Evolutionary conservation across 37 sponge, comb jelly and placozoan genomes (phyloP), one percentile per base, ranked within the genome.

Genomic region (Lycopodina hypogea): DNA sequence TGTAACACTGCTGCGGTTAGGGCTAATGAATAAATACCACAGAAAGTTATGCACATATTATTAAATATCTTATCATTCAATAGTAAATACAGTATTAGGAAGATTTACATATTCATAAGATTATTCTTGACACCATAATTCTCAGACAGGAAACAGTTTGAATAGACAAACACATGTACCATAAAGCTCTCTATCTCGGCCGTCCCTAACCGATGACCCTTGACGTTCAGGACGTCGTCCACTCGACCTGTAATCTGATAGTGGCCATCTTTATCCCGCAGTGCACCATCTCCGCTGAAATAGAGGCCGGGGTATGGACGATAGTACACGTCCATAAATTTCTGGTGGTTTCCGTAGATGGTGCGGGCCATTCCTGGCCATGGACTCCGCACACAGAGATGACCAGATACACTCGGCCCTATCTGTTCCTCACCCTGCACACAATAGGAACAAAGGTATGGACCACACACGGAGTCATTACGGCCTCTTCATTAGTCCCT

Each of bases 181-280:
- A 98, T 76, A 22, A 84, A 95, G 78, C 94, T 90, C 82, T 98
- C 99, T 33, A 98, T 74, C 69, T 98, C 99, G 42, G 99, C 99
- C 30, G 99, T 95, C 7, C 96, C 99, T 1, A 98, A 42, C 35
- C 99, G 67, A 76, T 98, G 99, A 30, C 99, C 94, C 59, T 93
- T 98, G 7, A 86, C 82, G 72, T 98, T 98, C 66, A 98, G 88
- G 77, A 98, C 94, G 81, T 98, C 99, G 86, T 98, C 99, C 32
- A 92, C 93, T 14, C 98, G 75, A 14, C 97, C 97, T 32, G 93
- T 97, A 69, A 97, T 89, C 90, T 88, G 81, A 78, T 92, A 94
- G 79, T 92, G 81, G 4, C 98, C 98, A 28, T 97, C 98, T 1
- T 48, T 75, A 71, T 97, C 98, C 42, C 95, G 69, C 32, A 70